Evolutionary conservation across 2,888 invertebrate species (phyloP), one percentile per base, ranked within the genome.

Genomic region (Congeria kusceri): DNA sequence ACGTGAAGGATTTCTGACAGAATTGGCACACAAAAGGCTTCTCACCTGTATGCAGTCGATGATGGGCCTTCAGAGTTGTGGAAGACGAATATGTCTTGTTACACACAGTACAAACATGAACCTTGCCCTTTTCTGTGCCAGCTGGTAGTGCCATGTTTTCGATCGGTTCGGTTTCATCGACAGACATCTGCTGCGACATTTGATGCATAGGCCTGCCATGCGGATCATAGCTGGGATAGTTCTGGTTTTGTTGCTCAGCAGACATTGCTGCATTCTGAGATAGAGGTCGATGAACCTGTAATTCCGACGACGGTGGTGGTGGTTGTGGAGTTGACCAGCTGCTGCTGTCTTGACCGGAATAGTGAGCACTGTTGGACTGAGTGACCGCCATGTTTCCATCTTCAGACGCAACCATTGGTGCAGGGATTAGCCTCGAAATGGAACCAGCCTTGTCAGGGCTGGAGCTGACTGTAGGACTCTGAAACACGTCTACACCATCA

Each of bases 21-120:
- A 70, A 67, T 2, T 53, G 46, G 59, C 80, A 80, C 4, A 68
- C 27, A 68, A 68, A 80, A 13, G 80, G 80, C 61, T 80, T 80
- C 61, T 80, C 80, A n/a, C 80, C 80, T 0, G 75, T 80, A n/a
- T 80, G 80, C 23, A 80, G 75, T 29, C 80, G 63, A 27, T 80
- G 76, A 61, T 80, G 80, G 4, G 80, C 80, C 46, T 80, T 80
- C n/a, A 80, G 28, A 2, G 80, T 80, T 11, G 80, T 75, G 28
- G 80, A 63, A 9, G 80, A 80, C 18, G 80, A 80, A 57, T 80
- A 80, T 1, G 63, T 68, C 23, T 80, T 80, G 64, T 80, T 80
- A 47, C 80, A 80, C 3, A 66, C 53, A 4, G 49, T 32, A 56
- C 80, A 80, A 28, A 80, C 47, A 72, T 80, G 80, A 9, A 72